Evolutionary conservation across 2,797 vertebrate species (phyloP), one percentile per base, ranked within the genome.

Genomic region (Falco rusticolus): DNA sequence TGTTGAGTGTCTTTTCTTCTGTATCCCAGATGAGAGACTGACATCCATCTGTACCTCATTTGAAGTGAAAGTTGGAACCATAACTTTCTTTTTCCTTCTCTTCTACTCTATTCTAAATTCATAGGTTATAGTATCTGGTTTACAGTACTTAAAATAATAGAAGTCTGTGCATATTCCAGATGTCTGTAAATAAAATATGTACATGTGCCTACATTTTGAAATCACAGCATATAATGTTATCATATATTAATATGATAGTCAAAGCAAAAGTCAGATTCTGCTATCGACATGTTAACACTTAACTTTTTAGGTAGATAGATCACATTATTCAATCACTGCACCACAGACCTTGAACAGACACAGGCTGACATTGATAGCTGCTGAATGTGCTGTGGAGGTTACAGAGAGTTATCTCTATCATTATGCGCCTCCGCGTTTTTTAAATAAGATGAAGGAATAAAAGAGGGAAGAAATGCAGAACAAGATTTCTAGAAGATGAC

Each of bases 91-190:
- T 20, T 5, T 1, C 14, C 13, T 87, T 64, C 64, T 45, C 22
- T 85, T 54, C 13, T 60, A 17, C 26, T 54, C 11, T 75, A 1
- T 68, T 89, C 84, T 93, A 37, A 87, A 91, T 87, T 88, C 84
- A 65, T 37, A 29, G 2, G 39, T n/a, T 74, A 10, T 28, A 31
- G 15, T 31, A 64, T 87, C 77, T 86, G 34, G 11, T 70, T 95
- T 86, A 41, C 33, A 56, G 47, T 56, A 26, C 92, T 95, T 88
- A 90, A 93, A 96, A 93, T 86, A 96, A 61, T 56, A 78, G 33
- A 84, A 91, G 6, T 64, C 79, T 69, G 21, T 80, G 54, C 48
- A 25, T 91, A 89, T 93, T 41, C 72, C 39, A 54, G 28, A 70
- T 1, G 0, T 29, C 84, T 88, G 82, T 91, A 96, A 95, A 88